These are phyloP conservation scores for Ormyrus nitidulus DNA, from an alignment of 2,888 invertebrate species.

Conservation along the genomic window DNA sequence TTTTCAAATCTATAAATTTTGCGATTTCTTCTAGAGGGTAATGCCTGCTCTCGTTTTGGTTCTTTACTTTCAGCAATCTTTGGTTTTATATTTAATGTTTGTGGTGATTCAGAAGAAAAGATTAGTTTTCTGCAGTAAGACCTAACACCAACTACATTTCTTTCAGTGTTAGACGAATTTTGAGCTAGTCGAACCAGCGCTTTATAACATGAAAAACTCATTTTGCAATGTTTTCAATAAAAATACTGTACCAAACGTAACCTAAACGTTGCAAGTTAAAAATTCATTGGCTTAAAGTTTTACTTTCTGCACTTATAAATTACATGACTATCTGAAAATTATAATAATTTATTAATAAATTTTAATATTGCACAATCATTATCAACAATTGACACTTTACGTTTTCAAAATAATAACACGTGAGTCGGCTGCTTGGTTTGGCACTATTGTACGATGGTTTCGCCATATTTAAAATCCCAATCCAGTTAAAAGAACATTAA, in stretches of 20 bases:
- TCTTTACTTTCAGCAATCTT: background rate
- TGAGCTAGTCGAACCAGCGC: slow-evolving; percentile 1
- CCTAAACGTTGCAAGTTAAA: too few species aligned
- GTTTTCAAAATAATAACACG: too few species aligned
- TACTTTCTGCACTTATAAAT: too few species aligned
- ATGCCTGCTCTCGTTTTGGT: background rate
- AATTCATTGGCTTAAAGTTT: too few species aligned
- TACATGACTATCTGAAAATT: background rate
- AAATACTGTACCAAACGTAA: too few species aligned
- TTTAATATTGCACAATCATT: too few species aligned
- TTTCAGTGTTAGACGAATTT: background rate
- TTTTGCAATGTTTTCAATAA: background rate
- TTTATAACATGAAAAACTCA: slow-evolving; percentile 41
- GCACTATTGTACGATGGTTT: too few species aligned
- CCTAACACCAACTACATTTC: background rate
- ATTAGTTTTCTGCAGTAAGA: slow-evolving; percentile 21
- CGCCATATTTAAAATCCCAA: too few species aligned
- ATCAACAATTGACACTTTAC: too few species aligned
- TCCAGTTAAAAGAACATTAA: too few species aligned
- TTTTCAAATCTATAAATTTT: slow-evolving; percentile 2
- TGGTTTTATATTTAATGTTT: background rate
- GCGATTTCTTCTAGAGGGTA: background rate
- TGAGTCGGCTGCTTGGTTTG: too few species aligned
- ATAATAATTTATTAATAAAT: too few species aligned
- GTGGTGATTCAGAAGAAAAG: slow-evolving; percentile 34